Evolutionary conservation across 2,113 vertebrate genomes (phyloP).

Genomic region (Misgurnus anguillicaudatus): DNA sequence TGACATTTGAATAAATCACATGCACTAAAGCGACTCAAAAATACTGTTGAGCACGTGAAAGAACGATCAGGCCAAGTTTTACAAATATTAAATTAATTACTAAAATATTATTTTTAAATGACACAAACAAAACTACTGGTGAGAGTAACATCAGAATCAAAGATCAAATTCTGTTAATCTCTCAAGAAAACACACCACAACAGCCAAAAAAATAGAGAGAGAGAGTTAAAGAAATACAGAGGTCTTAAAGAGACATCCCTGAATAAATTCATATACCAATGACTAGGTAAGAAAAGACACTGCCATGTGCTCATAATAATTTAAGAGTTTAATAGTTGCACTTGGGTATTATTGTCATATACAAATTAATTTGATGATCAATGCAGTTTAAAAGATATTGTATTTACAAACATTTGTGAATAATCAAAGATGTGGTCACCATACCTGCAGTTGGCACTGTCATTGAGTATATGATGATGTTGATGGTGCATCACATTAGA

Average conservation of each 20-base stretch:
- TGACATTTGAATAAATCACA: too few species aligned
- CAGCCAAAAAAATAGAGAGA: slow-evolving; percentile 67
- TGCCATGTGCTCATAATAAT: background rate
- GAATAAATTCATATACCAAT: background rate
- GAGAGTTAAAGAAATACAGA: background rate
- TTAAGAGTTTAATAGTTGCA: background rate
- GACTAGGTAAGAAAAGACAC: background rate
- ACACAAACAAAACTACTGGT: slow-evolving; percentile 35
- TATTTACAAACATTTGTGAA: too few species aligned
- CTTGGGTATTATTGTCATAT: background rate
- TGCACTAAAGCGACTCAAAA: too few species aligned
- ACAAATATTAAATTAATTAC: too few species aligned
- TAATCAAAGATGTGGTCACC: too few species aligned
- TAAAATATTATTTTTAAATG: background rate
- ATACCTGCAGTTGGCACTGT: too few species aligned
- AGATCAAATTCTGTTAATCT: slow-evolving; percentile 59
- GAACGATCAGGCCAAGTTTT: too few species aligned
- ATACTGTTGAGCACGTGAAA: too few species aligned
- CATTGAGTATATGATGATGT: too few species aligned
- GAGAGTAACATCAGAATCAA: slow-evolving; percentile 67
- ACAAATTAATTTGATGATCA: too few species aligned
- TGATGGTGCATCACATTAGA: background rate
- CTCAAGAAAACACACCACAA: slow-evolving; percentile 54
- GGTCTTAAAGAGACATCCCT: background rate
- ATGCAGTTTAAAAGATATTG: too few species aligned